Base-by-base conservation (phyloP, 2,888 invertebrate species). In the Clepsis dumicolana region DNA sequence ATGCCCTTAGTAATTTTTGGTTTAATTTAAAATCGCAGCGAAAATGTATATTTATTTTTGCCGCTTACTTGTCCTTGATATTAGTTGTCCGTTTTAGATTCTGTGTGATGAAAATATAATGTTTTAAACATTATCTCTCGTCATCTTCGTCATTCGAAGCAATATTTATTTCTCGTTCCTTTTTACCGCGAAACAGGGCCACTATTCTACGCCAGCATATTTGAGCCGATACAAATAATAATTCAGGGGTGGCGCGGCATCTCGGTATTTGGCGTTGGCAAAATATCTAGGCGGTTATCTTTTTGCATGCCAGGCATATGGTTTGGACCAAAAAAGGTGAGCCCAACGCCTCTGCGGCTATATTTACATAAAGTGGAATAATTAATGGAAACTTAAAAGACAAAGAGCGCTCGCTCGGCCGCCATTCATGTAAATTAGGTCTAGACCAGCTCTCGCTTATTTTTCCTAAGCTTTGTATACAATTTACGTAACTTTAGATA, bases 281-380 rank as follows among this genome's bases (percentile, higher is more conserved):
- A 54, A 68, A 64, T 64, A 59, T 59, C 52, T 41, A 41, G 14
- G 29, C n/a, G 44, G 68, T 64, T 52, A 68, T 68, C 66, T 70
- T 63, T 63, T 63, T 59, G 65, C 70, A 60, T 59, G 24, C 54
- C 64, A 68, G 70, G 80, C 80, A 76, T 75, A 79, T 79, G 79
- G 77, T 80, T 74, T 70, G 70, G 71, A 69, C 82, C 72, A 75
- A 74, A 73, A 74, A 78, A 77, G 83, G 81, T 83, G 81, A 74
- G 75, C 65, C 80, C 80, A 82, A 84, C 83, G 84, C 87, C 81
- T 81, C 80, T 77, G 80, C 74, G 74, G 78, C 72, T 78, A 77
- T 86, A 90, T 93, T 91, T 87, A 85, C 91, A 93, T 92, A 91
- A 91, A 91, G 80, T 84, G 77, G 91, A 91, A 91, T 92, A 93